Evolutionary conservation across 2,113 vertebrate species (phyloP).

Genomic region (Pelmatolapia mariae): DNA sequence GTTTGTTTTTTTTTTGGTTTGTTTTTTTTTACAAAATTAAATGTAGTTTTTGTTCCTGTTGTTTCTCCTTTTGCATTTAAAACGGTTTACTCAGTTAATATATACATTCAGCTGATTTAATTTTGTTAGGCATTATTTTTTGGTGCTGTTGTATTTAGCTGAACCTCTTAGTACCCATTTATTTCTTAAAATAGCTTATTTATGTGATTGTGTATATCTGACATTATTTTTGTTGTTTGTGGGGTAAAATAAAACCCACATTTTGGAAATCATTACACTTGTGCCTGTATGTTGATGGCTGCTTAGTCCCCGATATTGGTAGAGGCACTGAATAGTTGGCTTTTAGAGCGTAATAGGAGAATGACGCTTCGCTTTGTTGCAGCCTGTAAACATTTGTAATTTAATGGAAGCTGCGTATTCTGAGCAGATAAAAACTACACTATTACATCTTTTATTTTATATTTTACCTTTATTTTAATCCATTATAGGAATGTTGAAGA

Average conservation of each 20-base stretch:
- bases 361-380: not conserved
- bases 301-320: not conserved
- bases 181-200: not conserved
- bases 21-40: not conserved
- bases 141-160: not conserved
- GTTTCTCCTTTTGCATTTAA: not conserved
- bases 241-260: not conserved
- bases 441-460: not conserved
- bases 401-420: not conserved
- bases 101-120: not conserved
- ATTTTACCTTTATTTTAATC: not conserved
- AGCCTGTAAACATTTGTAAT: not conserved
- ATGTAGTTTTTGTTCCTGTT: not conserved
- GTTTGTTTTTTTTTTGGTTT: not conserved
- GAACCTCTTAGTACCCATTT: not conserved
- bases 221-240: not conserved
- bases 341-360: not conserved
- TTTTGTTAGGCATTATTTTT: not conserved
- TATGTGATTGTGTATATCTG: not conserved
- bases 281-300: not conserved
- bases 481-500: not conserved
- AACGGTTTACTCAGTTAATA: not conserved
- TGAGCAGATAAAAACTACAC: not conserved
- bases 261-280: not conserved
- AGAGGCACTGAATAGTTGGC: not conserved